Conservation (phyloP, 2,888 invertebrate species). For the Tetragnatha montana region DNA sequence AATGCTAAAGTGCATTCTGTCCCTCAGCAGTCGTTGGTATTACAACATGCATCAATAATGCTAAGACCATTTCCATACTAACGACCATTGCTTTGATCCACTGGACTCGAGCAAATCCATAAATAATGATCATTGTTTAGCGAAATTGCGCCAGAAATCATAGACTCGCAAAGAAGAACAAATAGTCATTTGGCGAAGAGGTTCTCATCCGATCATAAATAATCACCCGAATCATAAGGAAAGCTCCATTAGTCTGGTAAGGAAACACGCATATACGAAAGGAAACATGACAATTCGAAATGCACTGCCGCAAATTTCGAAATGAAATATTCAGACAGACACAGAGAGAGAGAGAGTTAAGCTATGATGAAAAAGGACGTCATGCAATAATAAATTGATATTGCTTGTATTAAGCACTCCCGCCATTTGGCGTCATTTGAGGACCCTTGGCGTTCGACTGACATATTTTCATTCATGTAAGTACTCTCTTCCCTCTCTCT, state of each 20-base stretch:
- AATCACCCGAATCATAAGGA: constrained; percentile 50
- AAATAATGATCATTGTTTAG: constrained; percentile 63
- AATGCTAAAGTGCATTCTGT: not conserved
- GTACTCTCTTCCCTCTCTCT: constrained; percentile 50
- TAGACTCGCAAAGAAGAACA: constrained; percentile 19
- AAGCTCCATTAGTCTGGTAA: constrained; percentile 50
- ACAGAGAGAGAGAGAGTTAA: constrained; percentile 17
- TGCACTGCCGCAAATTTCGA: constrained; percentile 64
- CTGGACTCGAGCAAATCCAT: constrained; percentile 26
- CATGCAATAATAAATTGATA: constrained; percentile 71
- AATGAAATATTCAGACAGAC: constrained; percentile 66
- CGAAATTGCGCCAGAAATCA: constrained; percentile 58
- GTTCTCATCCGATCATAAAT: constrained; percentile 57
- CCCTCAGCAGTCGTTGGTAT: not conserved
- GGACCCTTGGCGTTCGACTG: constrained; percentile 67
- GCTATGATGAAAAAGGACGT: constrained; percentile 63
- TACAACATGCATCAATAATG: not conserved
- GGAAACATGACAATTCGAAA: constrained; percentile 40
- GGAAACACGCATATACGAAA: constrained; percentile 23
- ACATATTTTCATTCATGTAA: constrained; percentile 62
- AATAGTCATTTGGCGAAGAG: constrained; percentile 41
- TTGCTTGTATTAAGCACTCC: constrained; percentile 67
- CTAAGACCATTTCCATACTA: not conserved
- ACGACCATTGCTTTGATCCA: not conserved
- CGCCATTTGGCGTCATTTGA: constrained; percentile 67